A percentile compares a stretch with the other conserved stretches of the same genome.
phyloP scores from a whole-genome alignment of 2,797 vertebrate species.

The Syncerus caffer region DNA sequence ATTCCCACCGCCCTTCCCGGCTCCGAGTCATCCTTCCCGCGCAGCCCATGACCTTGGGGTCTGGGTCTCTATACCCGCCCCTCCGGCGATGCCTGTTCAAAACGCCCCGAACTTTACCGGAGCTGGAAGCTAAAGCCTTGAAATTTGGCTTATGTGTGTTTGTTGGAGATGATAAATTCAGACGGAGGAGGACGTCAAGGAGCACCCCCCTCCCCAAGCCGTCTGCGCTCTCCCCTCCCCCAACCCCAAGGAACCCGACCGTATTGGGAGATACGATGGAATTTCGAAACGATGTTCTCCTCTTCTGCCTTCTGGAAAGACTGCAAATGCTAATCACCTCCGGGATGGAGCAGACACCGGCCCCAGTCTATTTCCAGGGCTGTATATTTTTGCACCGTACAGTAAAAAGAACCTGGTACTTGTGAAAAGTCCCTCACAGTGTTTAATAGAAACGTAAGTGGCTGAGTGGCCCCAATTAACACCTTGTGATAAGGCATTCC shows the following conservation, averaged over 20 bases:
- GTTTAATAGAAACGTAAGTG: conserved; percentile 95
- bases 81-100: neutral
- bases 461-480: conserved; percentile 99
- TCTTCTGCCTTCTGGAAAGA: neutral
- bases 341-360: neutral
- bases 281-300: neutral
- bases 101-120: neutral
- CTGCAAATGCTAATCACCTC: neutral
- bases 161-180: neutral
- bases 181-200: neutral
- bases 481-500: conserved; percentile 97
- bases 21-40: neutral
- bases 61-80: neutral
- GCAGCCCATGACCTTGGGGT: neutral
- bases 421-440: conserved; percentile 88
- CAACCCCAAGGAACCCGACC: accelerated
- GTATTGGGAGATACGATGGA: neutral
- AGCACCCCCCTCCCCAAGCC: neutral
- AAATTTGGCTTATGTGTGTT: neutral
- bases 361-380: conserved; percentile 19
- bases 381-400: conserved; percentile 80
- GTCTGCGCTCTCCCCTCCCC: accelerated
- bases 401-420: conserved; percentile 76
- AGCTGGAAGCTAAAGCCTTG: neutral
- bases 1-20: neutral